Evolutionary conservation across 2,888 invertebrate species (phyloP).

Genomic region (Ichneumoninae sp.): DNA sequence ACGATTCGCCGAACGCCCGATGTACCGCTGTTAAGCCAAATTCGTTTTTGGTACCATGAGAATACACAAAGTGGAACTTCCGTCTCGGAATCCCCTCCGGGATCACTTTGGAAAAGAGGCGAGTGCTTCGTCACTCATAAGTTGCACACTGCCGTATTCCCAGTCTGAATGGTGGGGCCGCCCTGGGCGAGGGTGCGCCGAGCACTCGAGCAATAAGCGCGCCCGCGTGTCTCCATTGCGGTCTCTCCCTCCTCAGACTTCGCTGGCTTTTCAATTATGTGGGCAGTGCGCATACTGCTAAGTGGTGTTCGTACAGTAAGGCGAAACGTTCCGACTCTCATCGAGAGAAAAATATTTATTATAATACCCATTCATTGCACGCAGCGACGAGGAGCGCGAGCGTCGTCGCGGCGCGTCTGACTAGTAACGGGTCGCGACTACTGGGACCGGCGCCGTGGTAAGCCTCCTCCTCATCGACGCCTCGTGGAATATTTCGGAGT

Average conservation of each 20-base stretch:
- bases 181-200: constrained; percentile 30
- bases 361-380: constrained; percentile 48
- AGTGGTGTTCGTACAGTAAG: background rate
- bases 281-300: background rate
- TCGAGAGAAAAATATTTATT: constrained; percentile 13
- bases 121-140: constrained; percentile 61
- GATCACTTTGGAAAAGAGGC: constrained; percentile 46
- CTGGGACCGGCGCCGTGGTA: constrained; percentile 41
- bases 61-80: constrained; percentile 30
- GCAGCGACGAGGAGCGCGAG: constrained; percentile 16
- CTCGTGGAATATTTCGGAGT: constrained; percentile 74
- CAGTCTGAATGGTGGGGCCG: background rate
- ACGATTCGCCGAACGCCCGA: background rate
- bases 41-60: background rate
- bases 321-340: background rate
- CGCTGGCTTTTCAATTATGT: constrained; percentile 45
- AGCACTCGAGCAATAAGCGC: constrained; percentile 51
- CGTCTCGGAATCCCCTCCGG: constrained; percentile 36
- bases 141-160: constrained; percentile 37
- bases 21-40: background rate
- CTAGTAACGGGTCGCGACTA: constrained; percentile 53
- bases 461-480: constrained; percentile 25
- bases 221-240: constrained; percentile 39
- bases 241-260: constrained; percentile 36
- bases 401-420: constrained; percentile 37